Base-by-base conservation (phyloP, 2,113 vertebrate genomes). In the Vulpes vulpes region DNA sequence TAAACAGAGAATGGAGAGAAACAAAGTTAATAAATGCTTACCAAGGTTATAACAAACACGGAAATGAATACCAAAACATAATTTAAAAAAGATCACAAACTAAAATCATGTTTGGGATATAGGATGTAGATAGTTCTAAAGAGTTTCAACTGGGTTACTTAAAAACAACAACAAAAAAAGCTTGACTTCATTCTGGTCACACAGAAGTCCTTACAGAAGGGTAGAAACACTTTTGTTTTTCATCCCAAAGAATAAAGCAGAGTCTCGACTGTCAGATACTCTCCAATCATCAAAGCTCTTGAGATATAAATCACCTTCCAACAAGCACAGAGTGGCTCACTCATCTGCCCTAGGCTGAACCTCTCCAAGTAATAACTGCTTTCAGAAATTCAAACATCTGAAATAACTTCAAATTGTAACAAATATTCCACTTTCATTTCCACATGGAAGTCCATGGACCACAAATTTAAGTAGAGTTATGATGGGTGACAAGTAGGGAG, bases 161-260 rank as follows among this genome's bases (percentile, higher is more conserved):
- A 65, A 30, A 90, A 38, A 23, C 23, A 51, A 74, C 27, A 30
- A 89, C 51, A 8, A 78, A n/a, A 78, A 85, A 60, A 84, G 57
- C 17, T 3, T 59, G 64, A 38, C 32, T 83, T 90, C 51, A 83
- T 97, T 83, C 59, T 91, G 87, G 49, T 3, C 32, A 84, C 73
- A 59, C 15, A 19, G 15, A 93, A 81, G 43, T 82, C 55, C 59
- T 79, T 35, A 65, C 38, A 17, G 20, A 57, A 86, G 11, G 20
- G 10, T 0, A 23, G 43, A 30, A 49, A 15, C 15, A 49, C 27
- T 92, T 95, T 64, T 49, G 73, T n/a, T 89, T 83, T 73, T 73
- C 23, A 71, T 25, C 57, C 38, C 64, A 19, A 57, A 78, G 20
- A 85, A 32, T 2, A n/a, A 79, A 59, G n/a, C 11, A 27, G 30